phyloP scores from a whole-genome alignment of 1,140 invertebrate species.

The Lepidotrigona ventralis region DNA sequence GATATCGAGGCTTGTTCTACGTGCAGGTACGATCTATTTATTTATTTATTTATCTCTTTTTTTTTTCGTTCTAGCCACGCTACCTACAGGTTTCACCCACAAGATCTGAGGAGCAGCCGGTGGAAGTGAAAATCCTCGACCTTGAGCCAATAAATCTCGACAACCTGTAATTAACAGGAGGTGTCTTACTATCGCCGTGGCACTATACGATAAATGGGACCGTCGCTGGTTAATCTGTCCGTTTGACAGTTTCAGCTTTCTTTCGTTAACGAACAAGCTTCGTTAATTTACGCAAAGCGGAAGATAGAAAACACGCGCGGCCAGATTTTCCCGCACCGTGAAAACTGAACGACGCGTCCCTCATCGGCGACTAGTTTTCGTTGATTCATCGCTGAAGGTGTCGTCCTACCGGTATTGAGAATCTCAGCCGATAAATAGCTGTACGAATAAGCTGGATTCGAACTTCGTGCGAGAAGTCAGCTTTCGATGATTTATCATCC shows the following conservation, averaged over 20 bases:
- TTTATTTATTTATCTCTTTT: background rate
- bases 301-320: background rate
- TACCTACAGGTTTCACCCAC: conserved; percentile 29
- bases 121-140: conserved; percentile 34
- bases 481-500: conserved; percentile 5
- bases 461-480: background rate
- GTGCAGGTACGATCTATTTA: background rate
- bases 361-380: background rate
- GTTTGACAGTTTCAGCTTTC: background rate
- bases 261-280: background rate
- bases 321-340: background rate
- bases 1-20: conserved; percentile 41
- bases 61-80: conserved; percentile 11
- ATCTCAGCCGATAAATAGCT: background rate
- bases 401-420: background rate
- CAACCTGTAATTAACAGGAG: conserved; percentile 28
- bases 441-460: background rate
- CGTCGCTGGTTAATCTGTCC: background rate
- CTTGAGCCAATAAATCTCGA: conserved; percentile 30
- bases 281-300: background rate
- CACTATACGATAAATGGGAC: background rate
- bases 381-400: conserved; percentile 11
- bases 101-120: conserved; percentile 24
- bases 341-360: background rate
- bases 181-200: background rate